Evolutionary conservation across 2,113 vertebrate species (phyloP).

Genomic region (Xyrauchen texanus): DNA sequence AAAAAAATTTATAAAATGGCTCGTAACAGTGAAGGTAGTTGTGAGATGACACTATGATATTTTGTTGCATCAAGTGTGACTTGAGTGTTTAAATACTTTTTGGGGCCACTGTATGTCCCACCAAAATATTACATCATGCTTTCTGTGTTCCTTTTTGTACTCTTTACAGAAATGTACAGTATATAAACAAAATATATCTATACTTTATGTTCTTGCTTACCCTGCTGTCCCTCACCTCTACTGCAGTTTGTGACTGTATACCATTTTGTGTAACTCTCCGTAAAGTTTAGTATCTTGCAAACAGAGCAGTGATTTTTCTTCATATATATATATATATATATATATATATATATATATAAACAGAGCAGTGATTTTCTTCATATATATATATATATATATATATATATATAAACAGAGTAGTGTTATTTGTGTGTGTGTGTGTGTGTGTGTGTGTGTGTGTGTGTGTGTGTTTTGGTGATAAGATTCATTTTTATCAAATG

Average conservation of each 20-base stretch:
- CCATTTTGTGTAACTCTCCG: constrained; percentile 77
- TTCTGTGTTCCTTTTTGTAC: constrained; percentile 75
- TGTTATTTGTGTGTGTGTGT: too few relatives aligned
- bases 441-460: too few relatives aligned
- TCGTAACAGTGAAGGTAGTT: too few relatives aligned
- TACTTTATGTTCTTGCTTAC: constrained; percentile 61
- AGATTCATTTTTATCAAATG: constrained; percentile 67
- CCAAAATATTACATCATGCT: constrained; percentile 62
- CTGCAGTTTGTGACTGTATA: constrained; percentile 86
- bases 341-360: too few relatives aligned
- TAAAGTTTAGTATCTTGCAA: constrained; percentile 76
- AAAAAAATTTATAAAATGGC: too few relatives aligned
- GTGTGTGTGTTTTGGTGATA: constrained; percentile 77
- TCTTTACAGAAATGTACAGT: constrained; percentile 64
- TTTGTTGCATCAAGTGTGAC: neutral
- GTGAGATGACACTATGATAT: too few relatives aligned
- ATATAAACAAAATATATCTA: constrained; percentile 67
- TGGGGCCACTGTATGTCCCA: constrained; percentile 61
- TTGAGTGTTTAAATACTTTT: neutral
- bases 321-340: neutral
- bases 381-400: too few relatives aligned
- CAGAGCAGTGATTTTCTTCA: too few relatives aligned
- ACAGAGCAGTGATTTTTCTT: constrained; percentile 72
- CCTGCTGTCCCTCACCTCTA: constrained; percentile 65
- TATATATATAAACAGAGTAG: too few relatives aligned